phyloP scores from a whole-genome alignment of 2,888 invertebrate genomes.

The Balanococcus diminutus region DNA sequence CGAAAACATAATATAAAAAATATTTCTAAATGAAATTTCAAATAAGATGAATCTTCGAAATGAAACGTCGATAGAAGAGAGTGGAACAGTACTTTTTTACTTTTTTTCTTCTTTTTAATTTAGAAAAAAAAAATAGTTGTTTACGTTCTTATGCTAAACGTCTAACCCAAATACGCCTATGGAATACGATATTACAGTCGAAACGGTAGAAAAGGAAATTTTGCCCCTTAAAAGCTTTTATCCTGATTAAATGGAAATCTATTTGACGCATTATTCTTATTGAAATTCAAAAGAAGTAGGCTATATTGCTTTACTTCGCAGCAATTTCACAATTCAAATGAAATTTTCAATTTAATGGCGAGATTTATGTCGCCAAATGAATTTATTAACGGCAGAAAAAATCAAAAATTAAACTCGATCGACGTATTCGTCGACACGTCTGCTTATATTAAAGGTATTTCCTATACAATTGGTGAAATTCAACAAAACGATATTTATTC shows the following conservation, averaged over 20 bases:
- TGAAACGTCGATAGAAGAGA: slow-evolving; percentile 13
- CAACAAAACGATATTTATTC: neutral
- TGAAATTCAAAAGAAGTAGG: slow-evolving; percentile 43
- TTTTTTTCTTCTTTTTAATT: neutral
- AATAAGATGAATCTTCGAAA: slow-evolving; percentile 30
- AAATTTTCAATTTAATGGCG: slow-evolving; percentile 38
- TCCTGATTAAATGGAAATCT: slow-evolving; percentile 49
- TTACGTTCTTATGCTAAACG: slow-evolving; percentile 42
- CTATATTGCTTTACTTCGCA: slow-evolving; percentile 42
- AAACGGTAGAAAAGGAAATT: slow-evolving; percentile 37
- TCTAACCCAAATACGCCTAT: slow-evolving; percentile 40
- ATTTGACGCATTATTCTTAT: slow-evolving; percentile 46
- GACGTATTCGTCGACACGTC: neutral
- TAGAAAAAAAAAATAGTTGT: slow-evolving; percentile 28
- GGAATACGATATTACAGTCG: slow-evolving; percentile 36
- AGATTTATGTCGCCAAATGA: slow-evolving; percentile 33
- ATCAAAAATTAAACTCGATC: slow-evolving; percentile 20
- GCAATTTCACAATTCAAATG: slow-evolving; percentile 41
- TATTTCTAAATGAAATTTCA: slow-evolving; percentile 27
- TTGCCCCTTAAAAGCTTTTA: slow-evolving; percentile 48
- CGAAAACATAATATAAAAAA: slow-evolving; percentile 34
- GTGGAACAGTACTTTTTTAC: neutral
- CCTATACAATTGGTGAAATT: neutral
- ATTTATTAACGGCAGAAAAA: slow-evolving; percentile 4
- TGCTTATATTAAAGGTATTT: neutral